phyloP scores from a whole-genome alignment of 30 jellyfish, hydroid and myxozoan genomes.

The Aurelia sp. region DNA sequence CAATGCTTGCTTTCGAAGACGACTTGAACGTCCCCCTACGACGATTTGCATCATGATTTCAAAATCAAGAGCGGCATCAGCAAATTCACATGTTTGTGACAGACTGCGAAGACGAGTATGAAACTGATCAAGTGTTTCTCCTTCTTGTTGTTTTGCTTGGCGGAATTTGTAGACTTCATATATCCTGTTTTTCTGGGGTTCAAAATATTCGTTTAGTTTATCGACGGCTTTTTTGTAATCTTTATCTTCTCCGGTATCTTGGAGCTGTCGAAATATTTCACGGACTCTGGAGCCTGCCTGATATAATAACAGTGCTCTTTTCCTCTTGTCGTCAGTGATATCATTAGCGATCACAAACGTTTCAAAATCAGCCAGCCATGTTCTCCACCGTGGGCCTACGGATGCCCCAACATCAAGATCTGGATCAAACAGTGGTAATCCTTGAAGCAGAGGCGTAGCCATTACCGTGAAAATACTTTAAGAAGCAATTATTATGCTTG shows the following conservation, averaged over 20 bases:
- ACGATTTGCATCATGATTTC: not conserved
- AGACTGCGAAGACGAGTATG: not conserved
- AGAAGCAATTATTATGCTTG: not conserved
- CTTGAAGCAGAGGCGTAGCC: too few relatives aligned
- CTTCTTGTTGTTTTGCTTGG: not conserved
- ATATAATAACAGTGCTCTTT: not conserved
- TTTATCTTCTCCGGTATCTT: not conserved
- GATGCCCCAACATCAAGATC: not conserved
- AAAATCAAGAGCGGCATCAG: not conserved
- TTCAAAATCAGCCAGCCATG: not conserved
- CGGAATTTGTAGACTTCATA: not conserved
- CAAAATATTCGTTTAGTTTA: not conserved
- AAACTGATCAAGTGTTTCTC: not conserved
- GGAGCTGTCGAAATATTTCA: not conserved
- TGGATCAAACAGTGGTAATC: not conserved
- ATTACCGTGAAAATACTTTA: too few relatives aligned
- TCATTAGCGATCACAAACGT: not conserved
- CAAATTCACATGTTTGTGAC: conserved; percentile 6
- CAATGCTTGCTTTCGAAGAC: not conserved
- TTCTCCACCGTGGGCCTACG: not conserved
- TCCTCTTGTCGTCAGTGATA: not conserved
- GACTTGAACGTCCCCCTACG: not conserved
- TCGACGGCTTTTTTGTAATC: not conserved
- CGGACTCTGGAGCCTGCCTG: not conserved
- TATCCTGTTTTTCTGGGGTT: not conserved